A percentile compares a stretch with the other conserved stretches of the same genome.
Conservation (phyloP, 1,140 invertebrate species). For the Drosophila pallidifrons region DNA sequence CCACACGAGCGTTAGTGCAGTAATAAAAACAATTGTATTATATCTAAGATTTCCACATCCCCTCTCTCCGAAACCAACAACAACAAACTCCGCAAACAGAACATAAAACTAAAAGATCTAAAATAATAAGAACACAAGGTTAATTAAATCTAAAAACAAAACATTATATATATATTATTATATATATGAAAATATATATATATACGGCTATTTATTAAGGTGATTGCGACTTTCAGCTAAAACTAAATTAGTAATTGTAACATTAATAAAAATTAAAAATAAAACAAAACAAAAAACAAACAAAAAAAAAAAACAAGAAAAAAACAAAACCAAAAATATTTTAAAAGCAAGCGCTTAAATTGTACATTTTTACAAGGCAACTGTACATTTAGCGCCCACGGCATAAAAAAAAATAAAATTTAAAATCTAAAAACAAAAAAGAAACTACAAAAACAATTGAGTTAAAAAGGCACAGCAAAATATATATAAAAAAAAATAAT, state of each 20-base stretch:
- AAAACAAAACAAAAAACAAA: slow-evolving; percentile 46
- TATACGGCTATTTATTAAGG: slow-evolving; percentile 71
- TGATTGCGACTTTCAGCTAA: slow-evolving; percentile 66
- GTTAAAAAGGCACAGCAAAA: slow-evolving; percentile 74
- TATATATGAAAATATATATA: slow-evolving; percentile 32
- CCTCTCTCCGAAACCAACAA: slow-evolving; percentile 4
- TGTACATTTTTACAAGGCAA: slow-evolving; percentile 83
- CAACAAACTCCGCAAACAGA: slow-evolving; percentile 18
- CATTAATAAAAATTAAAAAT: slow-evolving; percentile 46
- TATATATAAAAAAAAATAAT: slow-evolving; percentile 50
- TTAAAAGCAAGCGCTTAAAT: slow-evolving; percentile 81
- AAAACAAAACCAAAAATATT: slow-evolving; percentile 62
- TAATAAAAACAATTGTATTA: slow-evolving; percentile 77
- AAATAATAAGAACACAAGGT: slow-evolving; percentile 73
- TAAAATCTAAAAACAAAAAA: slow-evolving; percentile 36
- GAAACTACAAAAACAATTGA: slow-evolving; percentile 57
- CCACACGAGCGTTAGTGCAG: slow-evolving; percentile 61
- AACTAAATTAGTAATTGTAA: slow-evolving; percentile 77
- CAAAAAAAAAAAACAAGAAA: slow-evolving; percentile 47
- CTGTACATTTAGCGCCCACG: slow-evolving; percentile 82
- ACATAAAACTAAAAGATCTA: slow-evolving; percentile 47
- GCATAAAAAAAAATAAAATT: slow-evolving; percentile 63
- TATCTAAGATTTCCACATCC: slow-evolving; percentile 61
- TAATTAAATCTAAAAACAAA: slow-evolving; percentile 69
- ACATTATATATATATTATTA: slow-evolving; percentile 26